Base-by-base conservation (phyloP, 2,888 invertebrate species). In the Crocallis elinguaria region DNA sequence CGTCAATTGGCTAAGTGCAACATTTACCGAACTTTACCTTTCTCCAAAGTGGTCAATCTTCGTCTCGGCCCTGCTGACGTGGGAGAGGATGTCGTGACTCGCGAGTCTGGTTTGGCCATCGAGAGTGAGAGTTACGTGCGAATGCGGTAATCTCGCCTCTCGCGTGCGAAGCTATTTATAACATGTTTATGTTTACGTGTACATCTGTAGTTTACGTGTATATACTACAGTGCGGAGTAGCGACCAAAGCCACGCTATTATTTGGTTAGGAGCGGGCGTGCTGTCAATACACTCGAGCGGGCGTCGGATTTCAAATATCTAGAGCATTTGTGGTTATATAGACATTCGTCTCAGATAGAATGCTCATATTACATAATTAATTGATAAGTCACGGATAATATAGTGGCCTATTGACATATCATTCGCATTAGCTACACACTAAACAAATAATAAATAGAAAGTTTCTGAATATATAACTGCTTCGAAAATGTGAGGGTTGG, bases 91-190 rank as follows among this genome's bases (percentile, higher is more conserved):
- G 16, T 32, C 17, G 33, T 41, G 33, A 11, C 19, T 59, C 16
- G 32, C 11, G 16, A 51, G 19, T 23, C 9, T 29, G 23, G 25
- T 32, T 39, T 14, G 25, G n/a, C 14, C 32, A 44, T 33, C 49
- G 54, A 51, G 45, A 57, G 53, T 48, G 53, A 44, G 54, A 55
- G 49, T 56, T 50, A 43, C 49, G 32, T 49, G 49, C 43, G 43
- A 46, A 56, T 54, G 57, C 56, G 41, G 60, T 60, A 60, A 60
- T 43, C 38, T 35, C 41, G 44, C 49, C 52, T 53, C 50, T 61
- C 41, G 54, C 65, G 58, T 55, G 65, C 44, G 53, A 49, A 46
- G 54, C 66, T 71, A 69, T 73, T 69, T 65, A 69, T 67, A 64
- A 49, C 61, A 51, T 64, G 67, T 71, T 69, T 66, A 42, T 58